Evolutionary conservation across 2,797 vertebrate genomes (phyloP), one percentile per base, ranked within the genome.

Genomic region (Coranthus polyacanthus): DNA sequence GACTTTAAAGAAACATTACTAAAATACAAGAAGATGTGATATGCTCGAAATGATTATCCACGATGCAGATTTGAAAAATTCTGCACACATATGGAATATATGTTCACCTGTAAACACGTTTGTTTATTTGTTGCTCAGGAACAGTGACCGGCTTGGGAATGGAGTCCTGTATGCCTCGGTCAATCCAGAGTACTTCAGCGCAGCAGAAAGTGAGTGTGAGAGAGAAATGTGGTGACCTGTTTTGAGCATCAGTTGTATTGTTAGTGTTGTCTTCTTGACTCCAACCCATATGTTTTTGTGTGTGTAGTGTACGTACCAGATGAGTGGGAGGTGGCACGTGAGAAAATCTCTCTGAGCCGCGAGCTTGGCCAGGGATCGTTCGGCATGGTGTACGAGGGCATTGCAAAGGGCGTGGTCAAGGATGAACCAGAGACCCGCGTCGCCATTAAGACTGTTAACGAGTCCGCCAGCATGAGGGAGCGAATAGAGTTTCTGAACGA

Each of bases 181-280:
- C 89, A 99, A 99, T 85, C 98, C 98, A 0, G 98, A 99, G 78
- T 99, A 99, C 88, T 98, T 99, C 93, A 99, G 97, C 3, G 98
- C 98, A 2, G 97, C 97, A 0, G 98, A 99, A 0, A 98, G 98
- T 99, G 86, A 96, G 97, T 93, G 8, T 18, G 5, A 58, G 4
- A 54, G 18, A 68, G 34, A 53, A 21, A 55, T 57, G 37, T 2
- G 10, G 12, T 12, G 7, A 32, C 8, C 29, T 32, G 29, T 32
- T 9, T 9, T 9, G 9, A 32, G 34, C 2, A 1, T 32, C 22
- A 2, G 21, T 39, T 52, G 18, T 29, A 13, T 41, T 17, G 6
- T 13, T 46, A 12, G 7, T 29, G 6, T 11, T 38, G 17, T 38
- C 22, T 5, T 4, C 16, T 16, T 12, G 39, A 61, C 18, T 57